A percentile compares a stretch with the other conserved stretches of the same genome.
Evolutionary conservation across 1,140 invertebrate species (phyloP).

Genomic region (Aphaenogaster floridana): DNA sequence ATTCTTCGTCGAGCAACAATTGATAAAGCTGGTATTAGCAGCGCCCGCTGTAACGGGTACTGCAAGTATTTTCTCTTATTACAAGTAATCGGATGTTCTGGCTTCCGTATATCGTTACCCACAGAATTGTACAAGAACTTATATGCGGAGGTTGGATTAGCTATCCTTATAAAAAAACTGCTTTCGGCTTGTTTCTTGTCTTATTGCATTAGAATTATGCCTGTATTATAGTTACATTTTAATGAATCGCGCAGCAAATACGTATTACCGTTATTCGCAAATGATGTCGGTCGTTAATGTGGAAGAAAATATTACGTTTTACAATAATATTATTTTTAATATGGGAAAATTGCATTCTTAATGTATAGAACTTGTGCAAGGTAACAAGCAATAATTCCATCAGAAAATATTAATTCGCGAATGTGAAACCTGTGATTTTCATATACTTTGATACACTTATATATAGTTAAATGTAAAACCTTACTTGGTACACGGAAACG

Average conservation of each 20-base stretch:
- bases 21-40: slow-evolving; percentile 54
- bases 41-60: neutral
- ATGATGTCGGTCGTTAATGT: neutral
- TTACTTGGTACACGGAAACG: slow-evolving; percentile 50
- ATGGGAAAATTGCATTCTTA: neutral
- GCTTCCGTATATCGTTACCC: neutral
- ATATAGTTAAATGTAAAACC: slow-evolving; percentile 50
- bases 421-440: neutral
- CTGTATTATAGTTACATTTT: neutral
- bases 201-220: neutral
- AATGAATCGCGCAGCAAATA: neutral
- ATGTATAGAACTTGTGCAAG: neutral
- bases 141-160: neutral
- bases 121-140: slow-evolving; percentile 18
- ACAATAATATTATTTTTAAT: slow-evolving; percentile 14
- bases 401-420: slow-evolving; percentile 61
- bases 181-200: neutral
- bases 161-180: neutral
- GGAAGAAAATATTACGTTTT: slow-evolving; percentile 26
- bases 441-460: slow-evolving; percentile 20
- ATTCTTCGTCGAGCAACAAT: slow-evolving; percentile 28
- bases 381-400: slow-evolving; percentile 24
- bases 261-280: neutral
- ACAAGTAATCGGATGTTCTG: slow-evolving; percentile 34
- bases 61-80: slow-evolving; percentile 43